Base-by-base conservation (phyloP, 2,797 vertebrate species). In the Clarias pachynema region DNA sequence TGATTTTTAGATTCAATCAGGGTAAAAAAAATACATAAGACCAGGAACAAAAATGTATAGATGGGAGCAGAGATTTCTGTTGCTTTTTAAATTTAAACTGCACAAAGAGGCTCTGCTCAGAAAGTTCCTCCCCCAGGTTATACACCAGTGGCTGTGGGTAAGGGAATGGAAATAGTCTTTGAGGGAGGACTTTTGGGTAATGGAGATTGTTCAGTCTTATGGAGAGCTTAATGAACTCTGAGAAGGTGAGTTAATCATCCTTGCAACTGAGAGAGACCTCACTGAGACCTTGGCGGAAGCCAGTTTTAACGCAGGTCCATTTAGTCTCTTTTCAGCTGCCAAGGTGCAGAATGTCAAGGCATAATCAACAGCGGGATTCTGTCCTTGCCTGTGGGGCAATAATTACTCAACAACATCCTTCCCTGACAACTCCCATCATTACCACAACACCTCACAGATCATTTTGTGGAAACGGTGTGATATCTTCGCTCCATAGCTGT, bases 201-300 rank as follows among this genome's bases (percentile, higher is more conserved):
- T 66, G 40, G n/a, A 66, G 62, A 66, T 81, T 68, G n/a, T 31
- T 12, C 40, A 66, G 62, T 66, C 62, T 81, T 66, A 20, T 22
- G 62, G 26, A 14, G 26, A 53, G 62, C 53, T 66, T 81, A 81
- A 81, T 81, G 62, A 66, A 66, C 40, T 81, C 78, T 81, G 62
- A 81, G 79, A 66, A 81, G 62, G 40, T 66, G 62, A 66, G 62
- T 81, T 66, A 81, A 81, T 81, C 62, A 66, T 66, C 79, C 79
- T 66, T 81, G 26, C 40, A 53, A 29, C 44, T 31, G 26, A 53
- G 62, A 80, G 26, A 53, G 62, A 80, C 79, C 62, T 66, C 62
- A 53, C 5, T 53, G 18, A 66, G 79, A 81, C 79, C 62, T 80
- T 65, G 60, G 79, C 40, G 4, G 62, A 66, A 66, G 62, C 26